These are phyloP conservation scores for Yponomeuta evonymella DNA, from an alignment of 2,888 invertebrate genomes.

Conservation along the genomic window DNA sequence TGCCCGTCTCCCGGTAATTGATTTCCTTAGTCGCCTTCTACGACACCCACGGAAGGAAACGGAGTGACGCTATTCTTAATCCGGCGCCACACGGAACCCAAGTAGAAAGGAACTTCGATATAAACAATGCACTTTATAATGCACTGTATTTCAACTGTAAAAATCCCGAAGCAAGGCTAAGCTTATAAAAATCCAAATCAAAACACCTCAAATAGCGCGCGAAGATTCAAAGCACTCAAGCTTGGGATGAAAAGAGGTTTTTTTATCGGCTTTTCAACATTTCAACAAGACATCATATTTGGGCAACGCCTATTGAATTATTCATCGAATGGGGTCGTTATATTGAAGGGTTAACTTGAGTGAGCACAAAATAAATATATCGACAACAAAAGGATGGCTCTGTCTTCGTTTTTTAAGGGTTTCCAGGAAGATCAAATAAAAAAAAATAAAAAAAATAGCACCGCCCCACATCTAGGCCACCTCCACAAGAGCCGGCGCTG, in stretches of 20 bases:
- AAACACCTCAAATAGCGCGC: background rate
- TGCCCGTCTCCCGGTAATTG: too few species aligned
- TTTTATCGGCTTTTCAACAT: constrained; percentile 11
- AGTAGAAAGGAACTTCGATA: too few species aligned
- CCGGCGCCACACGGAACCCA: too few species aligned
- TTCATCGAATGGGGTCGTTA: constrained; percentile 1
- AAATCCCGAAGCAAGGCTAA: background rate
- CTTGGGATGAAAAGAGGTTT: background rate
- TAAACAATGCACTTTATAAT: too few species aligned
- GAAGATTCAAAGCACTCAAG: background rate
- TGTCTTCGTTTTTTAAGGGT: background rate
- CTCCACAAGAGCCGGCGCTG: too few species aligned
- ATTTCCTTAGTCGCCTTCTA: too few species aligned
- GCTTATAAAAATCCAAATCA: background rate
- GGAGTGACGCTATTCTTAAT: too few species aligned
- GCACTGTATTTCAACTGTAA: background rate
- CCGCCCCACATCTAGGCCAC: too few species aligned
- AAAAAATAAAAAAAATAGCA: too few species aligned
- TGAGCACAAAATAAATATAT: background rate
- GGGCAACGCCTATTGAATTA: constrained; percentile 5
- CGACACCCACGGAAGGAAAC: too few species aligned
- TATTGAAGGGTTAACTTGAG: constrained; percentile 3
- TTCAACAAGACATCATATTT: constrained; percentile 12
- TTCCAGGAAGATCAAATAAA: background rate
- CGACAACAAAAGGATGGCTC: background rate